Evolutionary conservation across 2,113 vertebrate species (phyloP).

Genomic region (Pluvianellus socialis): DNA sequence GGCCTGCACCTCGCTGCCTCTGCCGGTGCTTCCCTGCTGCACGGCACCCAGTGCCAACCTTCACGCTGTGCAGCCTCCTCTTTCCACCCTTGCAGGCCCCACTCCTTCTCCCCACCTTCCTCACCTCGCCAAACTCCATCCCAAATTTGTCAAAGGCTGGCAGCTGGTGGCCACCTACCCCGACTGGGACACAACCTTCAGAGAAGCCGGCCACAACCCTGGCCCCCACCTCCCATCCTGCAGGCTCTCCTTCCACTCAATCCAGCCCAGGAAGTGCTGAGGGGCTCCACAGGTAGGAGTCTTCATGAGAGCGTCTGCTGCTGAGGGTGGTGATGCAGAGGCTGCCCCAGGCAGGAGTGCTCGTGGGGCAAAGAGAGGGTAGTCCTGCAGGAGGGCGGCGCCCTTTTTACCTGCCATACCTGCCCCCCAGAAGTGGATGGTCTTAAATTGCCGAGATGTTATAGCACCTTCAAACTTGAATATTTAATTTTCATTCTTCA

Average conservation of each 20-base stretch:
- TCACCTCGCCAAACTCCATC: accelerated
- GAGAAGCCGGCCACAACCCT: background rate
- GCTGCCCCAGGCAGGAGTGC: accelerated
- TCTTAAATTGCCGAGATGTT: too few species aligned
- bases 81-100: accelerated
- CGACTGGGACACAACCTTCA: background rate
- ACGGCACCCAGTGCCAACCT: accelerated
- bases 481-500: background rate
- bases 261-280: background rate
- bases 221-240: background rate
- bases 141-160: background rate
- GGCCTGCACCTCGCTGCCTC: accelerated
- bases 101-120: background rate
- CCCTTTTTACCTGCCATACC: too few species aligned
- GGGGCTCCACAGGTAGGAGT: background rate
- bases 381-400: too few species aligned
- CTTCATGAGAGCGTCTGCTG: background rate
- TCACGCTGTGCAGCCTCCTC: accelerated
- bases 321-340: accelerated
- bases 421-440: too few species aligned
- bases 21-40: accelerated
- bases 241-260: background rate
- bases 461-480: accelerated
- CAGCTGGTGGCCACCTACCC: background rate
- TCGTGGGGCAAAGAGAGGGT: accelerated